These are phyloP conservation scores for Montipora capricornis DNA, from an alignment of 64 coral and sea anemone species.

Conservation along the genomic window DNA sequence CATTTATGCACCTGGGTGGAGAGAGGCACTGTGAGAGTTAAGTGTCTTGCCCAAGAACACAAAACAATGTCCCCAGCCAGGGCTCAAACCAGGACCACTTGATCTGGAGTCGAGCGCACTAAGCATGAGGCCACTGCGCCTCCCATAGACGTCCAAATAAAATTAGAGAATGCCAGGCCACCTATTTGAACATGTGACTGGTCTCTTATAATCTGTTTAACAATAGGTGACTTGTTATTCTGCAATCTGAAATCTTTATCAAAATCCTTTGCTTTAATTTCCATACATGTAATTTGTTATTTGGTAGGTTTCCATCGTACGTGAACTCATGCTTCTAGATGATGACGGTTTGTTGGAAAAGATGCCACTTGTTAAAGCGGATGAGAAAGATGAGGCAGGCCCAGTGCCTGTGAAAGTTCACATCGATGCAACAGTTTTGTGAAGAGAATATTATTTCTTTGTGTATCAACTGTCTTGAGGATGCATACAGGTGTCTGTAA, in stretches of 20 bases:
- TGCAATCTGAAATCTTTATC: background rate
- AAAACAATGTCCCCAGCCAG: too few relatives aligned
- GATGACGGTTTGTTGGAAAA: constrained; percentile 73
- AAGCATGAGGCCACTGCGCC: too few relatives aligned
- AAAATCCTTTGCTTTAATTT: background rate
- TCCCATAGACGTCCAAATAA: too few relatives aligned
- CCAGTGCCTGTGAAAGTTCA: constrained; percentile 86
- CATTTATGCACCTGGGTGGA: too few relatives aligned
- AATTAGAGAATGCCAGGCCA: too few relatives aligned
- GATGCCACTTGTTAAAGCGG: constrained; percentile 69
- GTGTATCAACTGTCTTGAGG: background rate
- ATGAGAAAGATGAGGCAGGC: constrained; percentile 72
- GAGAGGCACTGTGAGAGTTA: too few relatives aligned
- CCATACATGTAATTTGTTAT: background rate
- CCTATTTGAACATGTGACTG: too few relatives aligned
- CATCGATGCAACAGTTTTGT: constrained; percentile 80
- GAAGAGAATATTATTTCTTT: background rate
- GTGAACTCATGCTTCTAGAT: constrained; percentile 78
- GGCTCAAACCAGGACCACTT: too few relatives aligned
- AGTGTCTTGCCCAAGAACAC: too few relatives aligned
- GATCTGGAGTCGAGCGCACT: too few relatives aligned
- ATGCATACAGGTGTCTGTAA: too few relatives aligned
- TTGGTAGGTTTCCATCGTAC: constrained; percentile 52
- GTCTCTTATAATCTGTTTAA: too few relatives aligned
- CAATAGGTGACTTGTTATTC: background rate